These are phyloP conservation scores for Brachypodius melanocephalos DNA, from an alignment of 2,113 vertebrate genomes.

Conservation along the genomic window DNA sequence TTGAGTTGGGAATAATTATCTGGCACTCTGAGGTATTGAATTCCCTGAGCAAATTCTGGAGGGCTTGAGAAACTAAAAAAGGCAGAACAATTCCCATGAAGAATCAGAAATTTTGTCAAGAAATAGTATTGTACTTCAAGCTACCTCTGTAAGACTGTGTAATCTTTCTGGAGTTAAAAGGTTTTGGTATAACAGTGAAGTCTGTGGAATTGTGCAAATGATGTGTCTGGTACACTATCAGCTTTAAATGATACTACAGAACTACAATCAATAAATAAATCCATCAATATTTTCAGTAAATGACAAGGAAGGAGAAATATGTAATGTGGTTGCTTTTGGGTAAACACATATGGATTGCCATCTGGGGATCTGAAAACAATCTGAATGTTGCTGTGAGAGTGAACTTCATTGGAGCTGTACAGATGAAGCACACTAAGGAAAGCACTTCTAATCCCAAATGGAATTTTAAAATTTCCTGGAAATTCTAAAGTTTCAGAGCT, in stretches of 20 bases:
- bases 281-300: not conserved
- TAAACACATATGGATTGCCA: not conserved
- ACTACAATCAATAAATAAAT: not conserved
- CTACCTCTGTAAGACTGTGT: not conserved
- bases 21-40: not conserved
- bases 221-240: not conserved
- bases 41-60: not conserved
- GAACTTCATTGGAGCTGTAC: accelerated
- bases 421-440: not conserved
- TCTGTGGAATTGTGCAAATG: not conserved
- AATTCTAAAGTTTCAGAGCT: not conserved
- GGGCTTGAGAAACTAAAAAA: not conserved
- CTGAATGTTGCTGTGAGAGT: not conserved
- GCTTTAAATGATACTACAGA: not conserved
- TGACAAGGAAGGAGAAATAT: not conserved
- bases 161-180: not conserved
- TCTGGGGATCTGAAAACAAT: not conserved
- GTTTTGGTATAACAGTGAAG: not conserved
- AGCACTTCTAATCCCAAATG: not conserved
- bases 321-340: not conserved
- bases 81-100: not conserved
- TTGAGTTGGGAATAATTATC: not conserved
- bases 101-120: not conserved
- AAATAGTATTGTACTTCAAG: not conserved
- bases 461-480: not conserved